A percentile compares a stretch with the other conserved stretches of the same genome.
Evolutionary conservation across 2,113 vertebrate genomes (phyloP).

Genomic region (Nettapus auritus): DNA sequence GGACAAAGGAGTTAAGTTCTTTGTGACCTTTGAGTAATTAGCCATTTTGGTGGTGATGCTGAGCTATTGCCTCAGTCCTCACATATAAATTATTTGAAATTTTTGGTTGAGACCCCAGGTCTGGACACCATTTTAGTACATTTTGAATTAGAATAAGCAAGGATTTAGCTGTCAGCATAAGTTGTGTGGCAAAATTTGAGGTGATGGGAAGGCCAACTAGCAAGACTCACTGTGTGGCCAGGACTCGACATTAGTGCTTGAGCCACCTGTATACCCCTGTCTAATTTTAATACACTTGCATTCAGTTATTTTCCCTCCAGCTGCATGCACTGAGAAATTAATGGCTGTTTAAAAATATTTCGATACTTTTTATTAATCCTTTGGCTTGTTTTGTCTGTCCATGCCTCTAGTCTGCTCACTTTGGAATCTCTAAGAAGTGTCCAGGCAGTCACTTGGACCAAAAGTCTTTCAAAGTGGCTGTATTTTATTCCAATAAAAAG

Average conservation of each 20-base stretch:
- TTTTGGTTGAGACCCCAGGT: not conserved
- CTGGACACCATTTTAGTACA: not conserved
- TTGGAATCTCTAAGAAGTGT: not conserved
- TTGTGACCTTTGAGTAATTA: not conserved
- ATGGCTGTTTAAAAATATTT: not conserved
- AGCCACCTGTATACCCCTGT: not conserved
- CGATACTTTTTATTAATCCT: not conserved
- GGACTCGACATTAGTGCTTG: not conserved
- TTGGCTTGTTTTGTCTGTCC: not conserved
- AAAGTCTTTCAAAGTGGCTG: not conserved
- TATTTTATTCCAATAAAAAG: not conserved
- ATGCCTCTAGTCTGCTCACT: not conserved
- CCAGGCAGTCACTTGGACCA: not conserved
- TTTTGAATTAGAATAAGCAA: not conserved
- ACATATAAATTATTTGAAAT: not conserved
- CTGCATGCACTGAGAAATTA: not conserved
- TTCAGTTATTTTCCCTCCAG: not conserved
- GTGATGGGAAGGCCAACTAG: not conserved
- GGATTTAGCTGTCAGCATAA: not conserved
- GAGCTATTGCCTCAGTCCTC: not conserved
- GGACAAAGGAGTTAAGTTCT: not conserved
- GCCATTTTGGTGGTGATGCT: not conserved
- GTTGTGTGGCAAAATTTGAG: not conserved
- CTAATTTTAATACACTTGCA: not conserved
- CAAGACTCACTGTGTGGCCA: not conserved